phyloP scores from a whole-genome alignment of 1,140 invertebrate species.

The Dufourea novaeangliae region DNA sequence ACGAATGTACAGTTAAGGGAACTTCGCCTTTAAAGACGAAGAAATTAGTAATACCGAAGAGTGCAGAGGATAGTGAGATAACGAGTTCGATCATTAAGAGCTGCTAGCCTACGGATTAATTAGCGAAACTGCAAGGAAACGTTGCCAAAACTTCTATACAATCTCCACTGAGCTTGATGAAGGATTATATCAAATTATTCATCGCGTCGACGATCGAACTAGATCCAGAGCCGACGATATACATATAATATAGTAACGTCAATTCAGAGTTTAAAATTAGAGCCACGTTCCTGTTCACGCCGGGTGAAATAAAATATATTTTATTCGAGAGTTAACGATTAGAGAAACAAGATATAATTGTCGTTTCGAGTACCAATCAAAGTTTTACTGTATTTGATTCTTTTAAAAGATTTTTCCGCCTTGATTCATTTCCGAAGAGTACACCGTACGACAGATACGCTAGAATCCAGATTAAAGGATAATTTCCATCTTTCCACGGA shows the following conservation, averaged over 20 bases:
- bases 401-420: too few relatives aligned
- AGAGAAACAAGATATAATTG: background rate
- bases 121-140: background rate
- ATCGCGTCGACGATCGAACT: background rate
- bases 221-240: background rate
- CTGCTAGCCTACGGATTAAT: background rate
- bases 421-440: background rate
- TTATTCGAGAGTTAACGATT: background rate
- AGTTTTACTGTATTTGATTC: too few relatives aligned
- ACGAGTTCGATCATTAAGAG: background rate
- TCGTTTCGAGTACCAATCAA: too few relatives aligned
- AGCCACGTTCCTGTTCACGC: background rate
- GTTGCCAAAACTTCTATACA: slow-evolving; percentile 49
- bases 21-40: background rate
- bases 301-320: background rate
- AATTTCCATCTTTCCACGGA: too few relatives aligned
- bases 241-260: too few relatives aligned
- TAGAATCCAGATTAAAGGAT: background rate
- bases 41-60: background rate
- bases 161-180: slow-evolving; percentile 57
- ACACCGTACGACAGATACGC: background rate
- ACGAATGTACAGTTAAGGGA: background rate
- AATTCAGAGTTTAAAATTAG: slow-evolving; percentile 18
- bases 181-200: slow-evolving; percentile 10
- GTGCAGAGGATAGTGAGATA: background rate